Evolutionary conservation across 2,888 invertebrate species (phyloP).

Genomic region (Caenorhabditis sp.): DNA sequence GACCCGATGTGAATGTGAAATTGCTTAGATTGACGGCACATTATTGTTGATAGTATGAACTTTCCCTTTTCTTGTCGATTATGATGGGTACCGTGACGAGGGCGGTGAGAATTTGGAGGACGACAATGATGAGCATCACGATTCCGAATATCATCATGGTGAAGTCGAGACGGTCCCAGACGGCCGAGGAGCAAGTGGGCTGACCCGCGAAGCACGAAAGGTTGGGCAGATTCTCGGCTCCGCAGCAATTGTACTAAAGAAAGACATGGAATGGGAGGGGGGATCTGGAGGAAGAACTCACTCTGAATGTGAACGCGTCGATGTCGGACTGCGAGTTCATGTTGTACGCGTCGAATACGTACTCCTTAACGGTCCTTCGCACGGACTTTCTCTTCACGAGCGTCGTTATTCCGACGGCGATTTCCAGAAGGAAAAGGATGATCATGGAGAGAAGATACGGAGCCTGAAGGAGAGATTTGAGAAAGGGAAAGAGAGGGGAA

Average conservation of each 20-base stretch:
- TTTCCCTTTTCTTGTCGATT: conserved; percentile 50
- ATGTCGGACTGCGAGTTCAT: conserved; percentile 59
- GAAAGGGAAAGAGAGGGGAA: background rate
- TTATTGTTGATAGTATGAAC: conserved; percentile 16
- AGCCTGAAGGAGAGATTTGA: conserved; percentile 18
- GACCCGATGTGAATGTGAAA: background rate
- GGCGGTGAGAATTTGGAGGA: conserved; percentile 57
- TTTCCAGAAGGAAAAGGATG: conserved; percentile 69
- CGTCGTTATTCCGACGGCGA: conserved; percentile 71
- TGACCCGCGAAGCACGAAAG: conserved; percentile 52
- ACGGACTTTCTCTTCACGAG: conserved; percentile 58
- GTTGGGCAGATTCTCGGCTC: conserved; percentile 59
- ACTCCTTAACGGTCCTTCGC: conserved; percentile 60
- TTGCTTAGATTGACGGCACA: background rate
- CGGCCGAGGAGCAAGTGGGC: conserved; percentile 70
- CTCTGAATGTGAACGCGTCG: conserved; percentile 56
- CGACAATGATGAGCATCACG: conserved; percentile 57
- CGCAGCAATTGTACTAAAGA: conserved; percentile 74
- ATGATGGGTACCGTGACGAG: conserved; percentile 53
- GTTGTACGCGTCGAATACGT: conserved; percentile 62
- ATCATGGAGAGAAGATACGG: conserved; percentile 61
- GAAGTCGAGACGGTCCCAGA: conserved; percentile 75
- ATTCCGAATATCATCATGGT: conserved; percentile 70
- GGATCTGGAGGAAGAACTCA: conserved; percentile 28
- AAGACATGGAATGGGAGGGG: conserved; percentile 53